phyloP scores from a whole-genome alignment of 1,140 invertebrate genomes.

The Calephelis virginiensis region DNA sequence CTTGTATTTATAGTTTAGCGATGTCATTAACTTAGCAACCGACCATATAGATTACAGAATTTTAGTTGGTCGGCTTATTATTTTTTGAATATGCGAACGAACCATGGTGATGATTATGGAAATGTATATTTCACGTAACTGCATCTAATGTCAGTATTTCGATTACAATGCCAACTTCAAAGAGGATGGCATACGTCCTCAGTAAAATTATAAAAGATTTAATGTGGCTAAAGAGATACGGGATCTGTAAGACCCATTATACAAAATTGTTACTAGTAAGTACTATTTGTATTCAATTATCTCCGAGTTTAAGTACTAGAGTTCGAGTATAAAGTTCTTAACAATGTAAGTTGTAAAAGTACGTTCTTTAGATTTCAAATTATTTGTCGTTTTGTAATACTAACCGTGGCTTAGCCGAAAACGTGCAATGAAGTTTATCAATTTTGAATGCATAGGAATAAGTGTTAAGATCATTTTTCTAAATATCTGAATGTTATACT shows the following conservation, averaged over 20 bases:
- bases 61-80: too few relatives aligned
- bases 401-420: constrained; percentile 8
- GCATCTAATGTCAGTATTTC: not conserved
- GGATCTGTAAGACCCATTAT: not conserved
- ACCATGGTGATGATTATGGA: too few relatives aligned
- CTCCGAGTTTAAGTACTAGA: not conserved
- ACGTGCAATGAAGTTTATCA: constrained; percentile 2
- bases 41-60: too few relatives aligned
- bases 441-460: not conserved
- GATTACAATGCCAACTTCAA: not conserved
- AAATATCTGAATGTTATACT: not conserved
- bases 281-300: not conserved
- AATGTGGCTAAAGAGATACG: not conserved
- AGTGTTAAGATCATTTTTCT: constrained; percentile 6
- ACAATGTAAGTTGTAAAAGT: not conserved
- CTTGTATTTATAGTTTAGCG: too few relatives aligned
- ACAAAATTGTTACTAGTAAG: not conserved
- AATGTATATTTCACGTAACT: not conserved
- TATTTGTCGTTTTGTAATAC: not conserved
- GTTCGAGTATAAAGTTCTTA: not conserved
- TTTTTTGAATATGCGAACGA: too few relatives aligned
- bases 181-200: not conserved
- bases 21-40: too few relatives aligned
- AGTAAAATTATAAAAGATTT: not conserved
- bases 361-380: constrained; percentile 7